A percentile compares a stretch with the other conserved stretches of the same genome.
phyloP scores from a whole-genome alignment of 2,888 invertebrate genomes.

The Trichopria drosophilae region DNA sequence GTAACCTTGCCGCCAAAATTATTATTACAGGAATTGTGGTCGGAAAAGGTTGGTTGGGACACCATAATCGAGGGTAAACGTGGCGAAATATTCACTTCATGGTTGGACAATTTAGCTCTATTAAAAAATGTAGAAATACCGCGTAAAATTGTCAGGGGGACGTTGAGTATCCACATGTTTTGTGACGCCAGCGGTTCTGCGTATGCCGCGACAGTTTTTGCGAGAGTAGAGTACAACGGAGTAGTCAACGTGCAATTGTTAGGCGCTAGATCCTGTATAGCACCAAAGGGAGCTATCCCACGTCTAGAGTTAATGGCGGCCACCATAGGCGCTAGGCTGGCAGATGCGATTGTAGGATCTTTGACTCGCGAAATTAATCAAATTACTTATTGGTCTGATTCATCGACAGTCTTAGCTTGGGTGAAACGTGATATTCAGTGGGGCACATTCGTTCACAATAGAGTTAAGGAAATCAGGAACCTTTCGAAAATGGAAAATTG shows the following conservation, averaged over 20 bases:
- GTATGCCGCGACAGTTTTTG: background rate
- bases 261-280: slow-evolving; percentile 42
- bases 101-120: slow-evolving; percentile 2
- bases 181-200: no score
- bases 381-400: slow-evolving; percentile 41
- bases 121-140: slow-evolving; percentile 21
- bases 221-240: background rate
- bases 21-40: slow-evolving; percentile 29
- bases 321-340: slow-evolving; percentile 38
- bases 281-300: slow-evolving; percentile 43
- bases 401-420: slow-evolving; percentile 39
- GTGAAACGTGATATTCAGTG: slow-evolving; percentile 35
- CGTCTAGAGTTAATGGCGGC: slow-evolving; percentile 45
- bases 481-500: no score
- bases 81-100: background rate
- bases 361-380: slow-evolving; percentile 8
- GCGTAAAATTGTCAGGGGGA: slow-evolving; percentile 1
- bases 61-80: slow-evolving; percentile 15
- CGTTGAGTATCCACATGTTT: slow-evolving; percentile 31
- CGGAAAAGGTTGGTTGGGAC: slow-evolving; percentile 25
- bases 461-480: slow-evolving; percentile 39
- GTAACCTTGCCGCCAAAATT: slow-evolving; percentile 30
- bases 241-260: slow-evolving; percentile 24
- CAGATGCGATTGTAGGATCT: slow-evolving; percentile 1
- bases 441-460: slow-evolving; percentile 40